Percentiles rank a stretch among this genome's conserved stretches.
These are phyloP conservation scores for Dicyrtomina minuta DNA, from an alignment of 2,888 invertebrate genomes.

Conservation along the genomic window DNA sequence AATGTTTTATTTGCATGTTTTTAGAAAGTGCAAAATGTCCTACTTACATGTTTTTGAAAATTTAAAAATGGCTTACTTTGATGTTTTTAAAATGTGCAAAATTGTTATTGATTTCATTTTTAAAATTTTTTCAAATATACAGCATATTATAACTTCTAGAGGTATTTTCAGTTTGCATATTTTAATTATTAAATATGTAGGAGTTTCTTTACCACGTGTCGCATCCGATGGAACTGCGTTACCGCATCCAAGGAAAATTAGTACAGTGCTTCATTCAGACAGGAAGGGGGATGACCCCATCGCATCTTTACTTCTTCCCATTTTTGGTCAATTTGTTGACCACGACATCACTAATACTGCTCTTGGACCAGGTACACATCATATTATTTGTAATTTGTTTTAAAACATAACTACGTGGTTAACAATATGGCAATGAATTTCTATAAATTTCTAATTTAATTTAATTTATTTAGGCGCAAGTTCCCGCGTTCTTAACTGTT, in stretches of 20 bases:
- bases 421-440: slow-evolving; percentile 58
- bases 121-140: too few relatives aligned
- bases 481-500: slow-evolving; percentile 61
- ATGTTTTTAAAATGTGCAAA: too few relatives aligned
- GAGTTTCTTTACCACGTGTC: slow-evolving; percentile 59
- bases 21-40: too few relatives aligned
- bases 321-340: slow-evolving; percentile 61
- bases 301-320: slow-evolving; percentile 61
- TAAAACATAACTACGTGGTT: neutral
- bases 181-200: too few relatives aligned
- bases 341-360: slow-evolving; percentile 63
- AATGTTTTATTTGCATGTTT: too few relatives aligned
- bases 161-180: too few relatives aligned
- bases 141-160: too few relatives aligned
- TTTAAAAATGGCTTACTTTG: too few relatives aligned
- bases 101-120: too few relatives aligned
- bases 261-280: slow-evolving; percentile 59
- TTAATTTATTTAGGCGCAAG: slow-evolving; percentile 8
- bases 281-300: slow-evolving; percentile 59
- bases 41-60: too few relatives aligned
- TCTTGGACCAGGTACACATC: slow-evolving; percentile 59
- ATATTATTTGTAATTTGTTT: neutral
- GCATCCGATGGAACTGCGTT: slow-evolving; percentile 55
- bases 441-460: slow-evolving; percentile 55
- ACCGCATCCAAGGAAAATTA: slow-evolving; percentile 60